A percentile compares a stretch with the other conserved stretches of the same genome.
Evolutionary conservation across 2,888 invertebrate species (phyloP).

Genomic region (Andrena haemorrhoa): DNA sequence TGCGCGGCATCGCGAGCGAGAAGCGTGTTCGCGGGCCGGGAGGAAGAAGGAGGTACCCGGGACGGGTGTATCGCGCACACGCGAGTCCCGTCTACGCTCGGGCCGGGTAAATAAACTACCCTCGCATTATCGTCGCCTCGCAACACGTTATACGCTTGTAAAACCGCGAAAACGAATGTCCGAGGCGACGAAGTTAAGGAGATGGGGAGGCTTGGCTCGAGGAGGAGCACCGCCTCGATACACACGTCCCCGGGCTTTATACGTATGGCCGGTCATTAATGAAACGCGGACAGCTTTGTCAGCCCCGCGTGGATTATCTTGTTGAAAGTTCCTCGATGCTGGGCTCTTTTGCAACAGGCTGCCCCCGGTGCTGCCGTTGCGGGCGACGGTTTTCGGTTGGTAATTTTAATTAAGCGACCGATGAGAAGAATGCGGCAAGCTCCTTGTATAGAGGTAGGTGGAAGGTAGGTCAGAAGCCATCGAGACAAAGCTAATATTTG

Average conservation of each 20-base stretch:
- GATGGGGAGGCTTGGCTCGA: constrained; percentile 34
- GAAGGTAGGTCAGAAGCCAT: too few relatives aligned
- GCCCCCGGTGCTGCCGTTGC: constrained; percentile 39
- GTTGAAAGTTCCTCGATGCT: constrained; percentile 60
- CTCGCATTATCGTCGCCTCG: constrained; percentile 73
- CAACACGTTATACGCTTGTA: constrained; percentile 74
- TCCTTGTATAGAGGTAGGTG: too few relatives aligned
- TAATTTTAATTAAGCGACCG: constrained; percentile 3
- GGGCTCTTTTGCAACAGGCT: constrained; percentile 57
- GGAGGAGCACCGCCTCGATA: constrained; percentile 59
- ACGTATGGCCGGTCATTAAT: constrained; percentile 73
- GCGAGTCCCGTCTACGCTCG: constrained; percentile 22
- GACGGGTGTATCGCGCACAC: constrained; percentile 44
- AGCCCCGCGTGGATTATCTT: constrained; percentile 74
- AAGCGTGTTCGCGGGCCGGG: constrained; percentile 16
- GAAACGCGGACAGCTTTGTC: constrained; percentile 79
- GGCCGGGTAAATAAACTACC: constrained; percentile 71
- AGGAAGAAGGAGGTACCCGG: constrained; percentile 6
- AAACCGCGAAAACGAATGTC: constrained; percentile 75
- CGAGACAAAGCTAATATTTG: too few relatives aligned
- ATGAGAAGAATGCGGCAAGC: background rate
- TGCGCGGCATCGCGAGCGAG: constrained; percentile 45
- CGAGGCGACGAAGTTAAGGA: constrained; percentile 61
- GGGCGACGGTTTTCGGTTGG: too few relatives aligned
- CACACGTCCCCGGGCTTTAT: constrained; percentile 71